These are phyloP conservation scores for Enchytraeus crypticus DNA, from an alignment of 2,888 invertebrate species.

Conservation along the genomic window DNA sequence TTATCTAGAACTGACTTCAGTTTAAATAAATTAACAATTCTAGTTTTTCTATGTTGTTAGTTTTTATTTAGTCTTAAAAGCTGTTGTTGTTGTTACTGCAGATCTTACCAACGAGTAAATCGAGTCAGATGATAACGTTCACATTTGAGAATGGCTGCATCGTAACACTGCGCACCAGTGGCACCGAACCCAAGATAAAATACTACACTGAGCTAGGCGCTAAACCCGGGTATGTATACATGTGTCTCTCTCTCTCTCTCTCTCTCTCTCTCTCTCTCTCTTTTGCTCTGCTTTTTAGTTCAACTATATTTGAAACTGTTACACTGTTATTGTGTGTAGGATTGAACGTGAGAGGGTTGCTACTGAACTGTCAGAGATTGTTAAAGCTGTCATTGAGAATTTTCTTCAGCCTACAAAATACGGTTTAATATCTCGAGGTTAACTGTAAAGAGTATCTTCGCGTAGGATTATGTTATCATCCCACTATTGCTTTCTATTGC, in stretches of 20 bases:
- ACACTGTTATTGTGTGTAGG: slow-evolving; percentile 52
- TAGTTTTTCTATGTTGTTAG: no score
- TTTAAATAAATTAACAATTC: no score
- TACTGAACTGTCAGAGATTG: slow-evolving; percentile 62
- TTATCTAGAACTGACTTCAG: no score
- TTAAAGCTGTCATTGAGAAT: slow-evolving; percentile 67
- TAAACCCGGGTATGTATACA: slow-evolving; percentile 31
- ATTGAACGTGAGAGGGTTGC: slow-evolving; percentile 57
- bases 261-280: background rate
- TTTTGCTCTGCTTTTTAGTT: background rate
- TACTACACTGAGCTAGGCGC: slow-evolving; percentile 71
- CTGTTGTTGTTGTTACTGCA: slow-evolving; percentile 31
- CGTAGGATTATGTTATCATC: no score
- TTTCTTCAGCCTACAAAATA: slow-evolving; percentile 71
- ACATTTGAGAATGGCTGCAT: slow-evolving; percentile 75
- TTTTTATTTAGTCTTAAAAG: no score
- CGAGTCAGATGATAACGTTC: slow-evolving; percentile 86
- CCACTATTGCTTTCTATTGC: no score
- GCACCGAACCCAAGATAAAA: slow-evolving; percentile 98
- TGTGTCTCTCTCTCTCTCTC: background rate
- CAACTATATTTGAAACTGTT: background rate
- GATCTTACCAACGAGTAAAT: slow-evolving; percentile 51
- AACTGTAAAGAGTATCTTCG: no score
- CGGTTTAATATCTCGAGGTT: slow-evolving; percentile 51
- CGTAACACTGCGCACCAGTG: slow-evolving; percentile 84